Evolutionary conservation across 1,140 invertebrate genomes (phyloP).

Genomic region (Trichoplusia ni): DNA sequence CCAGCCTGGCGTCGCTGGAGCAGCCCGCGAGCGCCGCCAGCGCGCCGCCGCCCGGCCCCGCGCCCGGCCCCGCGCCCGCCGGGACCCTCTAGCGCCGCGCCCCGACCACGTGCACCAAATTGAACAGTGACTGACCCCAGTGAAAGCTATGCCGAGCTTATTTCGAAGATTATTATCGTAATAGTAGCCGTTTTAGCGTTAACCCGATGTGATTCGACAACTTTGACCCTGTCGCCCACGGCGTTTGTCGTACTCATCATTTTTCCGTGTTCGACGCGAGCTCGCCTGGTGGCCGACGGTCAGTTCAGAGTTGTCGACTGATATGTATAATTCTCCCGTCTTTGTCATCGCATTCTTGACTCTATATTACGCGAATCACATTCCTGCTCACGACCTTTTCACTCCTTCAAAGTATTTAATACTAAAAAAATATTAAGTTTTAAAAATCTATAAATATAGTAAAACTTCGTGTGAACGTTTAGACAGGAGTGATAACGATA

Average conservation of each 20-base stretch:
- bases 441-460: constrained; percentile 18
- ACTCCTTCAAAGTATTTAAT: background rate
- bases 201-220: constrained; percentile 13
- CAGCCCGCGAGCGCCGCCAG: constrained; percentile 38
- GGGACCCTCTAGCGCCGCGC: constrained; percentile 34
- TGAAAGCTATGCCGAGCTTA: background rate
- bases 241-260: background rate
- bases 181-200: constrained; percentile 15
- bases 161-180: background rate
- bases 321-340: constrained; percentile 4
- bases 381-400: constrained; percentile 20
- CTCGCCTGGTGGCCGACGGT: background rate
- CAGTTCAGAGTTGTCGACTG: constrained; percentile 13
- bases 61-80: constrained; percentile 33
- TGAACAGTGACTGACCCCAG: background rate
- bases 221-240: background rate
- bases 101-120: constrained; percentile 36
- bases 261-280: background rate
- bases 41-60: constrained; percentile 26
- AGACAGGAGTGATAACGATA: constrained; percentile 15
- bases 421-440: constrained; percentile 18
- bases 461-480: constrained; percentile 12
- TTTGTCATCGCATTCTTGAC: constrained; percentile 24
- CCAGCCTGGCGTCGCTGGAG: constrained; percentile 34
- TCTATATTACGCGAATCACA: constrained; percentile 31